A percentile compares a stretch with the other conserved stretches of the same genome.
These are phyloP conservation scores for Hippopotamyrus pictus DNA, from an alignment of 2,797 vertebrate species.

Conservation along the genomic window DNA sequence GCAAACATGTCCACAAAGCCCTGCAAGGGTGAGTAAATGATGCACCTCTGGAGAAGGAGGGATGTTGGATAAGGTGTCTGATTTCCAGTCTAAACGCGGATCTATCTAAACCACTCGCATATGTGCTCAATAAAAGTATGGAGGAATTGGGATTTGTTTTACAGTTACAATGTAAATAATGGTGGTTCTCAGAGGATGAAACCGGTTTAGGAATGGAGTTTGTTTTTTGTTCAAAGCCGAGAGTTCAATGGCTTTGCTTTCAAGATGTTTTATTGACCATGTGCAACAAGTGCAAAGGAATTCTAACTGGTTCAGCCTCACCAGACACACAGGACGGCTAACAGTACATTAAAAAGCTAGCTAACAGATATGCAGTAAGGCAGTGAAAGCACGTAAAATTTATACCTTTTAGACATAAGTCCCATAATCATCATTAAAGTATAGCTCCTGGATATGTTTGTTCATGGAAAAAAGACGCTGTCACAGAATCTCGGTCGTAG, in stretches of 20 bases:
- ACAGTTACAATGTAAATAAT: slow-evolving; percentile 10
- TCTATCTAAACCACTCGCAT: not conserved
- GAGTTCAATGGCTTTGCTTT: slow-evolving; percentile 1
- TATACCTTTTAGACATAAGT: not conserved
- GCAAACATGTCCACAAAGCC: slow-evolving; percentile 69
- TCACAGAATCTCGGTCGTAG: not conserved
- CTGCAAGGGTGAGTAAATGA: slow-evolving; percentile 73
- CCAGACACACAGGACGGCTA: not conserved
- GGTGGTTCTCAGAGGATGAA: slow-evolving; percentile 10
- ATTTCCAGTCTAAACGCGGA: slow-evolving; percentile 9
- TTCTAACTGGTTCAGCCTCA: not conserved
- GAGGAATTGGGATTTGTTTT: not conserved
- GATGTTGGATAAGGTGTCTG: not conserved
- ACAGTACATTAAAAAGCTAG: not conserved
- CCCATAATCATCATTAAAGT: not conserved
- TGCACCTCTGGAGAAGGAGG: slow-evolving; percentile 7
- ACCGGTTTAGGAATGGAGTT: not conserved
- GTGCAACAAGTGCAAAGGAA: not conserved
- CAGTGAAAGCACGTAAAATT: not conserved
- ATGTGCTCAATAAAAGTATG: not conserved
- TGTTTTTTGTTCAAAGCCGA: not conserved
- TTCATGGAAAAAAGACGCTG: not conserved
- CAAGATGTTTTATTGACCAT: not conserved
- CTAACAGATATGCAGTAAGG: not conserved
- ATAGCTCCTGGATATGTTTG: not conserved